Base-by-base conservation (phyloP, 2,113 vertebrate genomes). In the Hiodon tergisus region DNA sequence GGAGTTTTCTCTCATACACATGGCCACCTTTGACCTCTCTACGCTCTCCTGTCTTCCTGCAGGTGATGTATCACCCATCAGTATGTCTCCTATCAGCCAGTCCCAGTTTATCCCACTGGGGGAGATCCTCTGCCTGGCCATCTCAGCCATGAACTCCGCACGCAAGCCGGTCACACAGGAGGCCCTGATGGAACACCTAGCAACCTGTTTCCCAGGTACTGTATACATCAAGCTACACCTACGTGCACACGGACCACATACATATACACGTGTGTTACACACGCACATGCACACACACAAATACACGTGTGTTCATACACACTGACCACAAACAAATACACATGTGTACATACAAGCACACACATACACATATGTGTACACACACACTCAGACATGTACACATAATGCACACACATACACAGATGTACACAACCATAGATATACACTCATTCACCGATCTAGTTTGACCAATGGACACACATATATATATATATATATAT, bases 1-100 rank as follows among this genome's bases (percentile, higher is more conserved):
- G 10, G n/a, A 48, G 47, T 5, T 1, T 52, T 5, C 2, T 5
- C 11, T 52, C 6, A 6, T 67, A 48, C 65, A 16, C 16, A 57
- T 11, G 83, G 87, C 79, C 85, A 82, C 79, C 77, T 83, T 78
- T 89, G 76, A 86, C 81, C 74, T 67, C 77, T 66, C 77, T 80
- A 79, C 78, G 60, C 79, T 59, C 77, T 76, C 79, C 48, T 78
- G 16, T 83, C 50, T 81, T 70, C 75, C 72, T 85, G 68, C 91
- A 99, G 97, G 97, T 96, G 97, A 99, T 98, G 97, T 98, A 78
- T 98, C 96, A 77, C 96, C 97, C 69, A 98, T 99, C 94, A 98
- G 94, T 84, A 99, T 99, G 96, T 98, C 96, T 89, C 97, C 97
- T 79, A 97, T 98, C 92, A 97, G 95, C 89, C 97, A 99, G 81